These are phyloP conservation scores for Brachionichthys hirsutus DNA, from an alignment of 2,113 vertebrate species.

Conservation along the genomic window DNA sequence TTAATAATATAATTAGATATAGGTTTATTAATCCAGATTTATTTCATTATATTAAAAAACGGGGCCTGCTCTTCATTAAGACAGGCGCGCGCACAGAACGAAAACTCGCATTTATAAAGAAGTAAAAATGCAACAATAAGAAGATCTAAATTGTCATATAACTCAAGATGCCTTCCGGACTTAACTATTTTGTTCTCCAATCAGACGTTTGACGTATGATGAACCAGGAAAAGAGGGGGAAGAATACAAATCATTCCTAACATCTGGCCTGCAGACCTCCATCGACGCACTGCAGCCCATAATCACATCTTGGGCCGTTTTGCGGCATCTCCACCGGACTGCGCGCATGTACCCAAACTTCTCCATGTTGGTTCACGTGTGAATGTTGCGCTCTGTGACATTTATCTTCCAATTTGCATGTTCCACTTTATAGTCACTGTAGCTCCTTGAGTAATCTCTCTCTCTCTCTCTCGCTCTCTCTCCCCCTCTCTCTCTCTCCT, in stretches of 20 bases:
- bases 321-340: slow-evolving; percentile 71
- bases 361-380: slow-evolving; percentile 31
- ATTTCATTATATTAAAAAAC: background rate
- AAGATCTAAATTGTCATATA: slow-evolving; percentile 34
- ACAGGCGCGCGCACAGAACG: slow-evolving; percentile 1
- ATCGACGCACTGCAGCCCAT: slow-evolving; percentile 69
- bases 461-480: slow-evolving; percentile 12
- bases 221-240: slow-evolving; percentile 57
- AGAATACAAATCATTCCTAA: slow-evolving; percentile 66
- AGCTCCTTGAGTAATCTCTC: slow-evolving; percentile 43
- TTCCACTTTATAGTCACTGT: slow-evolving; percentile 50
- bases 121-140: slow-evolving; percentile 21
- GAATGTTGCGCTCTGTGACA: slow-evolving; percentile 55
- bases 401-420: slow-evolving; percentile 65
- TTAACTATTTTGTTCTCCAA: slow-evolving; percentile 50
- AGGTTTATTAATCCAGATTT: background rate
- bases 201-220: slow-evolving; percentile 70
- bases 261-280: slow-evolving; percentile 81
- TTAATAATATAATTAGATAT: background rate
- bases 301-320: slow-evolving; percentile 74
- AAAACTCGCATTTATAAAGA: slow-evolving; percentile 1
- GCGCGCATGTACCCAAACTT: slow-evolving; percentile 58
- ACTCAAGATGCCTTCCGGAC: slow-evolving; percentile 45
- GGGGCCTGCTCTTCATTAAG: background rate
- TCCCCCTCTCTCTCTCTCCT: slow-evolving; percentile 17